Base-by-base conservation (phyloP, 1,140 invertebrate species). In the Papilio helenus region DNA sequence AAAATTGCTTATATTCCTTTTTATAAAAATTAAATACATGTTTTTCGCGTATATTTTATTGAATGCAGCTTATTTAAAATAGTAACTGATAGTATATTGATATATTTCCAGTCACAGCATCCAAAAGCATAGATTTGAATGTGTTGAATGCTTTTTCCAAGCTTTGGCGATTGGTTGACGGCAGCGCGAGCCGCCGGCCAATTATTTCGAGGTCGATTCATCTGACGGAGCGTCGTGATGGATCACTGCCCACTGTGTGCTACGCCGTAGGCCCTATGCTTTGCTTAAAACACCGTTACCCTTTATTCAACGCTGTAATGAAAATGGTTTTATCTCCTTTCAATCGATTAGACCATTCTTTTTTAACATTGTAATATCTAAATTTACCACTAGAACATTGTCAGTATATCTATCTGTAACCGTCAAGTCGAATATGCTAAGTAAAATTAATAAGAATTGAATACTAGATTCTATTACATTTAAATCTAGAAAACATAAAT, bases 141-240 rank as follows among this genome's bases (percentile, higher is more conserved):
- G 42, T 20, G 20, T 20, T 26, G n/a, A 23, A 51, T 72, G 42
- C 42, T 49, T 81, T 84, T 86, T 86, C 79, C 79, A 42, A 61
- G 79, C 68, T 79, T 74, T 78, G 74, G 78, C 73, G 81, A 80
- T 81, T 80, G 81, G 79, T 84, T 83, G 58, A 79, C 79, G 76
- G 79, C 68, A 85, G 82, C 80, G 58, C 77, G 55, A 72, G 80
- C 23, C 61, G 23, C 44, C 82, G 82, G 83, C 84, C 88, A 91
- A 90, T 91, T 90, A 90, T 90, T 89, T 86, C 82, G 85, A 83
- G 81, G 83, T 83, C 77, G 82, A 79, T 34, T n/a, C 84, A 76
- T 34, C 85, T 86, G 87, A 86, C 87, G 85, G 82, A 83, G 14
- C 79, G 77, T 81, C 81, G 87, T 90, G 89, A 92, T 92, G 88